phyloP scores from a whole-genome alignment of 2,888 invertebrate genomes.

The Ophioninae sp. region DNA sequence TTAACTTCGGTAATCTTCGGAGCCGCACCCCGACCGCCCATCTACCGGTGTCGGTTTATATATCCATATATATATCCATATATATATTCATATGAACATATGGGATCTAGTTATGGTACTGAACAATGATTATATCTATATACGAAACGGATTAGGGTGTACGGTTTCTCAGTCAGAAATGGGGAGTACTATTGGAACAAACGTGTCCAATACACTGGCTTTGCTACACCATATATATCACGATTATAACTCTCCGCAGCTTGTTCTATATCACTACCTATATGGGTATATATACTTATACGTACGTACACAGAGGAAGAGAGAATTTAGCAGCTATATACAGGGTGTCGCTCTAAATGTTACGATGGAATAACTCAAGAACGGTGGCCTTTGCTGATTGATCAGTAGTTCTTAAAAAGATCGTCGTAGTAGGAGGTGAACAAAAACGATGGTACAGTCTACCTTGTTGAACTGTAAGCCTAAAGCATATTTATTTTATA shows the following conservation, averaged over 20 bases:
- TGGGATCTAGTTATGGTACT: background rate
- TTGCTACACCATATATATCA: slow-evolving; percentile 53
- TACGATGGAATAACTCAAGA: no score
- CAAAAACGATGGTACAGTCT: no score
- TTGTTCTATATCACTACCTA: slow-evolving; percentile 23
- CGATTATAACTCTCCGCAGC: slow-evolving; percentile 54
- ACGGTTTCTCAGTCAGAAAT: slow-evolving; percentile 65
- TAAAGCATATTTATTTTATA: no score
- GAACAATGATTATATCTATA: slow-evolving; percentile 9
- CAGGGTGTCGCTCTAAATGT: no score
- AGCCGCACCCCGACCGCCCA: no score
- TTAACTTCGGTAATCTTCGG: no score
- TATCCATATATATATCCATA: no score
- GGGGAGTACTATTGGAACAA: slow-evolving; percentile 65
- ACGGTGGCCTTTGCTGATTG: background rate
- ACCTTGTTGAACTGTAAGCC: no score
- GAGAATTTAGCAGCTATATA: no score
- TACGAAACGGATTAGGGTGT: slow-evolving; percentile 23
- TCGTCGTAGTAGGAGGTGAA: no score
- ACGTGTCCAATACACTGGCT: slow-evolving; percentile 58
- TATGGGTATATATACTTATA: slow-evolving; percentile 8
- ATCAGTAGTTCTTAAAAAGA: background rate
- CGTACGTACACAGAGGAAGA: background rate
- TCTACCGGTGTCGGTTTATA: no score
- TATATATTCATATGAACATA: background rate